Evolutionary conservation across 2,888 invertebrate species (phyloP).

Genomic region (Dastarcus helophoroides): DNA sequence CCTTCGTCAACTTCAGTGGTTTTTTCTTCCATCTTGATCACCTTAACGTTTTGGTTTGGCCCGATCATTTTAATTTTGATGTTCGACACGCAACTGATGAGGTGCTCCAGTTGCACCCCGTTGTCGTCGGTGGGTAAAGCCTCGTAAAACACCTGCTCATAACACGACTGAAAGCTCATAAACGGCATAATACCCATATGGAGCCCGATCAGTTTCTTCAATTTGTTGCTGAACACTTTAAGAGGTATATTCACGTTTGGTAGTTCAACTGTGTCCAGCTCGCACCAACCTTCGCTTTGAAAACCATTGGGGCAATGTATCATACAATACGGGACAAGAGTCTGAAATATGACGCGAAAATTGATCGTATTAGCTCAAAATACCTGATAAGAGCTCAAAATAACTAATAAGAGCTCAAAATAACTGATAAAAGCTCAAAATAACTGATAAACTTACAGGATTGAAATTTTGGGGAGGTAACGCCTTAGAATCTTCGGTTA

Average conservation of each 20-base stretch:
- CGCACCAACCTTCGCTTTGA: slow-evolving; percentile 57
- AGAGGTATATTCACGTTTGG: slow-evolving; percentile 57
- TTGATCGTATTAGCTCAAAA: too few relatives aligned
- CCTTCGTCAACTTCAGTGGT: slow-evolving; percentile 20
- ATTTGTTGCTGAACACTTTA: slow-evolving; percentile 49
- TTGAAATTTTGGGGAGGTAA: slow-evolving; percentile 39
- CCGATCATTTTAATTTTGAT: slow-evolving; percentile 41
- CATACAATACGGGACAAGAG: slow-evolving; percentile 48
- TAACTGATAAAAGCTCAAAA: too few relatives aligned
- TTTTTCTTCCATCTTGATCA: slow-evolving; percentile 24
- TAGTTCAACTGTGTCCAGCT: slow-evolving; percentile 49
- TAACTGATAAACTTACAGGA: slow-evolving; percentile 18
- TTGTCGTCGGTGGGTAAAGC: slow-evolving; percentile 48
- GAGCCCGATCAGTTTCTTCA: slow-evolving; percentile 55
- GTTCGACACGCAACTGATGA: slow-evolving; percentile 73
- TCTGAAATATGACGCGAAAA: too few relatives aligned
- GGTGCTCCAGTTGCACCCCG: slow-evolving; percentile 81
- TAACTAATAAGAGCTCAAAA: slow-evolving; percentile 1
- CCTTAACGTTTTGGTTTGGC: slow-evolving; percentile 31
- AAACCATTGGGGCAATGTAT: slow-evolving; percentile 51
- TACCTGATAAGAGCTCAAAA: too few relatives aligned
- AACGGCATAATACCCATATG: slow-evolving; percentile 71
- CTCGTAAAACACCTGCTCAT: slow-evolving; percentile 59
- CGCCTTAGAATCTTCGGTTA: slow-evolving; percentile 46
- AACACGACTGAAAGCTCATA: slow-evolving; percentile 72